phyloP scores from a whole-genome alignment of 1,140 invertebrate species.

The Ooceraea biroi region DNA sequence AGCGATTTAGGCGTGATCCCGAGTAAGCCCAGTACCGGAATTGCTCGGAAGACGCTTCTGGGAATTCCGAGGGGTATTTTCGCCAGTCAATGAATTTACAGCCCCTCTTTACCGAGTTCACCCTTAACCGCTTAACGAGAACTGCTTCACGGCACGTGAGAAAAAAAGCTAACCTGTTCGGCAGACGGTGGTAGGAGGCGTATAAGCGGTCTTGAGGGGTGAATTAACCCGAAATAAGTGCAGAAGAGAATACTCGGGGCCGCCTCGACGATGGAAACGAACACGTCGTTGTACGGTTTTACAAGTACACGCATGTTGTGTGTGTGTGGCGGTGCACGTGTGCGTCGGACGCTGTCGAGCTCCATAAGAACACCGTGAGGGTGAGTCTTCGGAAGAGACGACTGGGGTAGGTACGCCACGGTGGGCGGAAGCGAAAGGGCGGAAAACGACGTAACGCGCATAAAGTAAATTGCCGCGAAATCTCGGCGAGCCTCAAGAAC shows the following conservation, averaged over 20 bases:
- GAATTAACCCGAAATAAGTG: constrained; percentile 85
- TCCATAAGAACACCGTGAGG: constrained; percentile 68
- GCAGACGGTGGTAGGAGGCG: constrained; percentile 60
- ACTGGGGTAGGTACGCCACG: constrained; percentile 49
- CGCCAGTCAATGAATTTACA: constrained; percentile 86
- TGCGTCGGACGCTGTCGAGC: constrained; percentile 47
- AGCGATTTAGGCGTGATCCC: constrained; percentile 37
- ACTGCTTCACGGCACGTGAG: constrained; percentile 84
- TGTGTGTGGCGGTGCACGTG: not conserved
- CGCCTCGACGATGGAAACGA: constrained; percentile 69
- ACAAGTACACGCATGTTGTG: not conserved
- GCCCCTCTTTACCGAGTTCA: constrained; percentile 80
- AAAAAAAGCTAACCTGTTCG: constrained; percentile 81
- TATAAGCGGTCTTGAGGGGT: constrained; percentile 84
- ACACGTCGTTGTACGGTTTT: constrained; percentile 17
- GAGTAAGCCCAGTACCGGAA: constrained; percentile 50
- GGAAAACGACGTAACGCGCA: constrained; percentile 83
- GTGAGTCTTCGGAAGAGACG: constrained; percentile 74
- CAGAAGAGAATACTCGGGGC: constrained; percentile 68
- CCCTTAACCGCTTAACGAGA: constrained; percentile 83
- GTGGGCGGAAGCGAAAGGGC: constrained; percentile 72
- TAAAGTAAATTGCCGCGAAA: constrained; percentile 85
- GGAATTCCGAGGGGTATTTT: constrained; percentile 81
- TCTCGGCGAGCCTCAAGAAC: constrained; percentile 73
- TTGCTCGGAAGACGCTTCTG: constrained; percentile 70